phyloP scores from a whole-genome alignment of 2,113 vertebrate species.

The Sapajus apella region DNA sequence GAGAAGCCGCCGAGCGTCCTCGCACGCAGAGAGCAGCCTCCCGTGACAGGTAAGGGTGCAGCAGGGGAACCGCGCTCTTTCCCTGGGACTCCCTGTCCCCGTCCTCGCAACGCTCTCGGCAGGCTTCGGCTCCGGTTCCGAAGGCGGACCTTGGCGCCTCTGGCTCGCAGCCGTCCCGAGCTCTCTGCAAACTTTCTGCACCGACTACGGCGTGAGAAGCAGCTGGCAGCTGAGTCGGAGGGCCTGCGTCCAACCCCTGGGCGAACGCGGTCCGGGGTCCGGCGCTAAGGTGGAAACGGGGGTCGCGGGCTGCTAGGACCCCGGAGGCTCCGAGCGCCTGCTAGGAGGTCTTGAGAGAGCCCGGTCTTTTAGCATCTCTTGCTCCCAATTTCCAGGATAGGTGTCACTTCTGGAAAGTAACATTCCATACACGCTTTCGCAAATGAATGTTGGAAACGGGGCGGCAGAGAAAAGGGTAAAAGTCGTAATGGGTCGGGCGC shows the following conservation, averaged over 20 bases:
- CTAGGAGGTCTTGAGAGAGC: neutral
- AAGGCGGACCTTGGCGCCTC: neutral
- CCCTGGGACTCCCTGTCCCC: neutral
- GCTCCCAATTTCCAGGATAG: neutral
- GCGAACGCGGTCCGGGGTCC: too few species aligned
- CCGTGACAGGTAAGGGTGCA: constrained; percentile 40
- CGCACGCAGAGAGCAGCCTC: neutral
- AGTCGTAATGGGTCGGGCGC: neutral
- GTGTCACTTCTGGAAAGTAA: neutral
- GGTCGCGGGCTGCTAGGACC: neutral
- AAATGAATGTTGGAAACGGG: neutral
- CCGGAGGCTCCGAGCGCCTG: neutral
- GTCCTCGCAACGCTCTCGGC: neutral
- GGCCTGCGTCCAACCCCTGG: neutral
- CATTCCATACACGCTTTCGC: neutral
- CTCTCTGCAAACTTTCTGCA: constrained; percentile 32
- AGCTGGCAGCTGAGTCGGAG: fast-evolving
- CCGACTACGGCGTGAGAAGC: neutral
- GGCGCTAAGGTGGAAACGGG: neutral
- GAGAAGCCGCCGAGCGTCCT: neutral
- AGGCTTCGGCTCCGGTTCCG: too few species aligned
- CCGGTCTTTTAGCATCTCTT: neutral
- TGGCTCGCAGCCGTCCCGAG: neutral
- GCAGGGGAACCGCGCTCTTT: neutral
- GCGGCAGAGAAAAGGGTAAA: neutral